These are phyloP conservation scores for Acleris cristana DNA, from an alignment of 2,888 invertebrate genomes.

Conservation along the genomic window DNA sequence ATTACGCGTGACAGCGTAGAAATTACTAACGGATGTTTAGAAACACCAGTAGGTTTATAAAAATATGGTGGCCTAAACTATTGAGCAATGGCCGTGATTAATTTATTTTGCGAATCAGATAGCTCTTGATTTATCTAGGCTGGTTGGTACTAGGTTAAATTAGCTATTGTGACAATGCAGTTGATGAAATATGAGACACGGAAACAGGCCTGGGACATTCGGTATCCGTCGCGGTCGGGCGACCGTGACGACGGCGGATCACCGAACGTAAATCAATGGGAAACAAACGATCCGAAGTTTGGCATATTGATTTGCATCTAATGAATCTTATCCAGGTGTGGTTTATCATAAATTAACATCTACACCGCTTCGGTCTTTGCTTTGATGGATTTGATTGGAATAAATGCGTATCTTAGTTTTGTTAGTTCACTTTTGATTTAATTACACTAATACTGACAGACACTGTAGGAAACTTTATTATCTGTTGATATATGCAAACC, in stretches of 20 bases:
- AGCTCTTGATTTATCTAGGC: not conserved
- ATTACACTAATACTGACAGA: not conserved
- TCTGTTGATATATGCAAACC: no score
- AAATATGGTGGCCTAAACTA: slow-evolving; percentile 21
- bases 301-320: slow-evolving; percentile 48
- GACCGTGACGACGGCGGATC: slow-evolving; percentile 59
- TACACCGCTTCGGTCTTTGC: slow-evolving; percentile 3
- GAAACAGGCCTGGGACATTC: slow-evolving; percentile 63
- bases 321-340: slow-evolving; percentile 32
- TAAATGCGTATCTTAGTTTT: not conserved
- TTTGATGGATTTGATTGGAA: slow-evolving; percentile 20
- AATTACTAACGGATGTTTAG: slow-evolving; percentile 63
- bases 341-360: slow-evolving; percentile 45
- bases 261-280: slow-evolving; percentile 65
- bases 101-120: not conserved
- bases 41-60: slow-evolving; percentile 42
- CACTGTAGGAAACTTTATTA: no score
- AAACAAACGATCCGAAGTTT: slow-evolving; percentile 57
- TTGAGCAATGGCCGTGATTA: slow-evolving; percentile 6
- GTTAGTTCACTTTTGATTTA: not conserved
- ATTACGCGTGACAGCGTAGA: slow-evolving; percentile 69
- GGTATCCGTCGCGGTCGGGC: slow-evolving; percentile 64
- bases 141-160: slow-evolving; percentile 25
- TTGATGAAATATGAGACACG: slow-evolving; percentile 68
- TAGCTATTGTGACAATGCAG: slow-evolving; percentile 52